Conservation (phyloP, 2,888 invertebrate genomes). For the Ischnura elegans region DNA sequence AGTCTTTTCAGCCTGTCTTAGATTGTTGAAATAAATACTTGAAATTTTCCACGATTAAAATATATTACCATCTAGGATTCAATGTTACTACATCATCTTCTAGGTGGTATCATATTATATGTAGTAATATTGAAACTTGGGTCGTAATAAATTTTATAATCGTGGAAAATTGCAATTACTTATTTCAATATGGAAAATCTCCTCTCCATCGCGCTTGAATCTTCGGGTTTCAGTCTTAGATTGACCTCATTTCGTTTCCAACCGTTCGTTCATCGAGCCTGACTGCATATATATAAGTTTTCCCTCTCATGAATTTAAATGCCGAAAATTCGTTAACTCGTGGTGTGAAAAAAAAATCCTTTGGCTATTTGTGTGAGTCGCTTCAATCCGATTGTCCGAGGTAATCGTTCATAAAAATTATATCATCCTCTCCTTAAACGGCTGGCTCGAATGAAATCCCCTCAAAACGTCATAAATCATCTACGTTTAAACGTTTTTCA, state of each 20-base stretch:
- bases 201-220: no score
- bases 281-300: background rate
- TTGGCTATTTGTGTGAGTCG: background rate
- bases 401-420: background rate
- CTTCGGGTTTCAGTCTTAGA: no score
- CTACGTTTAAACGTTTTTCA: background rate
- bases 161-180: no score
- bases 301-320: background rate
- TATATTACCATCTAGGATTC: no score
- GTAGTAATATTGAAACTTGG: no score
- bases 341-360: background rate
- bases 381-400: background rate
- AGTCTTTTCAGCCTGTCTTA: no score
- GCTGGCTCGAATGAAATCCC: background rate
- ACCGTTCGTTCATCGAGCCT: background rate
- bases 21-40: no score
- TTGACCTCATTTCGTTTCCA: background rate
- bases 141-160: no score
- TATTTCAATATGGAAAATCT: no score
- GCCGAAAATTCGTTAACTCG: background rate
- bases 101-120: no score
- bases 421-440: background rate
- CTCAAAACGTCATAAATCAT: conserved; percentile 4
- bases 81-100: no score
- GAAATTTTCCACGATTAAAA: no score